These are phyloP conservation scores for Nyctibius grandis DNA, from an alignment of 2,797 vertebrate genomes.

Conservation along the genomic window DNA sequence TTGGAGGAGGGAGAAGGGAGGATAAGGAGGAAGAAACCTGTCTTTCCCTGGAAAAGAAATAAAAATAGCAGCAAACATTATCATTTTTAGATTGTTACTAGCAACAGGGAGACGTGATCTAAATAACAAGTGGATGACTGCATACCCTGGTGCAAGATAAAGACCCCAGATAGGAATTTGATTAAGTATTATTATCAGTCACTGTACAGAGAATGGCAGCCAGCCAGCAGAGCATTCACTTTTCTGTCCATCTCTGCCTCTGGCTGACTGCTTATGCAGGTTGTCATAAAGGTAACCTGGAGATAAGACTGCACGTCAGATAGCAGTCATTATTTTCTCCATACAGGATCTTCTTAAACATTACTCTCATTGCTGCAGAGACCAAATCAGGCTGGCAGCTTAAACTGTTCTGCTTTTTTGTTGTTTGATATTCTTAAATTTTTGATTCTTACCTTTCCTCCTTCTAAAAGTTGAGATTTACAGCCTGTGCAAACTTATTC, in stretches of 20 bases:
- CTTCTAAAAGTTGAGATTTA: neutral
- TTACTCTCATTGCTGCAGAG: neutral
- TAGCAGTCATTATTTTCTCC: neutral
- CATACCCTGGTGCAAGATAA: neutral
- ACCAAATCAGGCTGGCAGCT: neutral
- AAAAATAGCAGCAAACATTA: conserved; percentile 67
- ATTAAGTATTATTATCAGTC: conserved; percentile 45
- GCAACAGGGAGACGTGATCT: conserved; percentile 44
- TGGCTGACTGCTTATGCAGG: neutral
- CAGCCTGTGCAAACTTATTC: neutral
- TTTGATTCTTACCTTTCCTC: neutral
- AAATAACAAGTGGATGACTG: conserved; percentile 51
- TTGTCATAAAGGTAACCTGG: conserved; percentile 9
- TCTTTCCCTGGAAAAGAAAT: conserved; percentile 55
- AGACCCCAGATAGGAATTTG: conserved; percentile 36
- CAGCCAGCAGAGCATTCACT: neutral
- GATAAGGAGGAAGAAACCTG: neutral
- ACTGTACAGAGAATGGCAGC: neutral
- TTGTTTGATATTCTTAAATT: neutral
- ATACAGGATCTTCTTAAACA: neutral
- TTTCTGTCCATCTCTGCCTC: conserved; percentile 2
- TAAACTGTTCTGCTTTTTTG: neutral
- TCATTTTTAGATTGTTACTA: conserved; percentile 60
- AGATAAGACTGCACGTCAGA: neutral
- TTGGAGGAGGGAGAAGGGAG: neutral